phyloP scores from a whole-genome alignment of 2,797 vertebrate species.

The Hippocampus kuda region DNA sequence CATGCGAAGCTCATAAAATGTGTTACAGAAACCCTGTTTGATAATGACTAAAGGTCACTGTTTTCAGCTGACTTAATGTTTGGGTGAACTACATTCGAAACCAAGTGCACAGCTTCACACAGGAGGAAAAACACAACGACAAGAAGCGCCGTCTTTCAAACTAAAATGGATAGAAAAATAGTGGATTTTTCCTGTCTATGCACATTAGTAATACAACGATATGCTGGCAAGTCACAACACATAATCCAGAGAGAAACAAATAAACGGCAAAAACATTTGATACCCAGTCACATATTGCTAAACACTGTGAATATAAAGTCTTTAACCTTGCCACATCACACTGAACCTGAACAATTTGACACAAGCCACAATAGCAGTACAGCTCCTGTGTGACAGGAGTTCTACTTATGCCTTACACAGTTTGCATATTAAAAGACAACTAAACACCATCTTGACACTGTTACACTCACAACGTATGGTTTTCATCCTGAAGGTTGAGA shows the following conservation, averaged over 20 bases:
- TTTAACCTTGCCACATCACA: conserved; percentile 4
- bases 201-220: not conserved
- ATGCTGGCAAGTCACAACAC: conserved; percentile 1
- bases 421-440: conserved; percentile 2
- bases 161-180: conserved; percentile 3
- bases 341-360: conserved; percentile 7
- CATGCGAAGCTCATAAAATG: not conserved
- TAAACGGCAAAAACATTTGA: not conserved
- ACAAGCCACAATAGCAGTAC: conserved; percentile 2
- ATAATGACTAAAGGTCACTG: not conserved
- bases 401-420: conserved; percentile 1
- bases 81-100: not conserved
- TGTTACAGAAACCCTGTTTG: not conserved
- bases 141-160: not conserved
- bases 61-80: not conserved
- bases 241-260: not conserved
- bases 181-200: not conserved
- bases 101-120: not conserved
- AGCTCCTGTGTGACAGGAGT: not conserved
- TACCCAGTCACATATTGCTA: not conserved
- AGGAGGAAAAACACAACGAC: not conserved
- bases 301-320: conserved; percentile 1
- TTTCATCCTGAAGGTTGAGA: not conserved
- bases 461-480: not conserved
- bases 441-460: conserved; percentile 6